These are phyloP conservation scores for Sclerodermus sp. DNA, from an alignment of 2,888 invertebrate genomes.

Conservation along the genomic window DNA sequence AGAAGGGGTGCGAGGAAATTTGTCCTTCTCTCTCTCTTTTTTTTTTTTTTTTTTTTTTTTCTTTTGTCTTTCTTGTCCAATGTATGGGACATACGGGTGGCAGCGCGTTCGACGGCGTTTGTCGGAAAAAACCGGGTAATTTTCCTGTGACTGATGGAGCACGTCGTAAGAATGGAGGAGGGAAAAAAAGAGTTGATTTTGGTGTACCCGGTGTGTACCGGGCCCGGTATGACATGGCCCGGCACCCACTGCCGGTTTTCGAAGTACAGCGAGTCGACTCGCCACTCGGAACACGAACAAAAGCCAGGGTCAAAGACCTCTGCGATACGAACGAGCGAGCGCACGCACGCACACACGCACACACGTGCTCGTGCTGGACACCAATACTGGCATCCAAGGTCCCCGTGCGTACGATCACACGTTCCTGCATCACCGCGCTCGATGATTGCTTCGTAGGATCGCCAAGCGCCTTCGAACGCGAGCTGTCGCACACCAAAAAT, in stretches of 20 bases:
- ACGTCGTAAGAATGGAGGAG: neutral
- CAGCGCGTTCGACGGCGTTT: neutral
- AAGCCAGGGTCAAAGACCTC: conserved; percentile 45
- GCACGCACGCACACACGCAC: conserved; percentile 9
- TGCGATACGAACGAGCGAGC: conserved; percentile 15
- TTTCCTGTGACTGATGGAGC: conserved; percentile 1
- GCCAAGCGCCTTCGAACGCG: no score
- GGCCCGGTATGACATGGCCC: neutral
- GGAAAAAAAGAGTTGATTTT: neutral
- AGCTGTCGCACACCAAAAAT: no score
- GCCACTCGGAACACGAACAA: conserved; percentile 46
- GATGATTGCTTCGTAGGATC: conserved; percentile 3
- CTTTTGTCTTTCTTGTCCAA: no score
- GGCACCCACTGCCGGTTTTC: conserved; percentile 25
- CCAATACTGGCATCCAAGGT: conserved; percentile 8
- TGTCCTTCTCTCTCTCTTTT: no score
- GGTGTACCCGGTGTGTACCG: neutral
- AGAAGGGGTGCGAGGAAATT: no score
- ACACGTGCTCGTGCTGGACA: no score
- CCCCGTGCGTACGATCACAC: conserved; percentile 23
- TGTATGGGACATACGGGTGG: no score
- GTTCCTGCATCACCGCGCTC: conserved; percentile 11
- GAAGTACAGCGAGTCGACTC: conserved; percentile 30
- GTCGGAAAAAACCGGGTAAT: neutral
- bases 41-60: no score